phyloP scores from a whole-genome alignment of 1,140 invertebrate species.

The Caenorhabditis briggsae region DNA sequence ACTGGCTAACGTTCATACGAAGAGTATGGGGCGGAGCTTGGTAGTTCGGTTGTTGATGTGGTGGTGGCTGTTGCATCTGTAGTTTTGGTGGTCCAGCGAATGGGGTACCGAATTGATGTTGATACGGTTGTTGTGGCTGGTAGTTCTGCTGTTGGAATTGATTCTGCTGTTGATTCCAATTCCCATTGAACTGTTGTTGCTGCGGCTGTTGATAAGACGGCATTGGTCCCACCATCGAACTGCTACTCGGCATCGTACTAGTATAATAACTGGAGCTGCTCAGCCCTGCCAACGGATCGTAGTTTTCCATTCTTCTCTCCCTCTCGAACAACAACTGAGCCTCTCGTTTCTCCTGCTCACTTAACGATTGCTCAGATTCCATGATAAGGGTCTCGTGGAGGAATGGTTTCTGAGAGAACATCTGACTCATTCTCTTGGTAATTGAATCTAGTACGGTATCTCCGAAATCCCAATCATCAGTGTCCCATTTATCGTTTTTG shows the following conservation, averaged over 20 bases:
- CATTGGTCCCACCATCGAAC: not conserved
- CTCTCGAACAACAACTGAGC: conserved; percentile 91
- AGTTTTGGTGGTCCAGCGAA: too few species aligned
- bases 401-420: conserved; percentile 87
- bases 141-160: not conserved
- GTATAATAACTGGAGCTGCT: not conserved
- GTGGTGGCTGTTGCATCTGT: too few species aligned
- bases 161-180: not conserved
- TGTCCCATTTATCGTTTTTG: conserved; percentile 57
- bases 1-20: conserved; percentile 30
- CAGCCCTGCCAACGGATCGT: not conserved
- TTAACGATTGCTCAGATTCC: conserved; percentile 93
- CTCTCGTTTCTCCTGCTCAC: conserved; percentile 91
- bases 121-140: too few species aligned
- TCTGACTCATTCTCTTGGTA: conserved; percentile 82
- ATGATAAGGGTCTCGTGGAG: conserved; percentile 95
- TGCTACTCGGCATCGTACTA: not conserved
- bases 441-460: conserved; percentile 88
- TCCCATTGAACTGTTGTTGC: not conserved
- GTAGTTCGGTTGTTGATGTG: not conserved
- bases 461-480: conserved; percentile 83
- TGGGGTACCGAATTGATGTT: too few species aligned
- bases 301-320: conserved; percentile 84
- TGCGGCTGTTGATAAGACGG: not conserved
- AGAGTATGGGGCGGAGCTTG: conserved; percentile 7